Evolutionary conservation across 2,888 invertebrate species (phyloP), one percentile per base, ranked within the genome.

Genomic region (Hylaea fasciaria): DNA sequence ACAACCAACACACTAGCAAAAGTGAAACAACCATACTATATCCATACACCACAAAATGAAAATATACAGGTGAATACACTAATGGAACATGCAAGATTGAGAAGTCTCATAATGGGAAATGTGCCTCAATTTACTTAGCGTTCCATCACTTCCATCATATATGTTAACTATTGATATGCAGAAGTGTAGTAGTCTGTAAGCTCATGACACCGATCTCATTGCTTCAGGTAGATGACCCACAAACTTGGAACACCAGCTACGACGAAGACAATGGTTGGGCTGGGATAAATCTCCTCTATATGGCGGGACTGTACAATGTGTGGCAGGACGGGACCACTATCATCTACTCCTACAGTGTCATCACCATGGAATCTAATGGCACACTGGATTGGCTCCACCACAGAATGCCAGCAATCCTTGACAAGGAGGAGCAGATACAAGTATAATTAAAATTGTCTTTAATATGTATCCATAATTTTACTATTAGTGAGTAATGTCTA

Each of bases 401-500:
- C 73, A 93, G 97, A 76, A 95, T 95, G 94, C 97, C 97, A 57
- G 95, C 96, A n/a, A 93, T 97, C 72, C 89, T 97, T 45, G 94
- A 94, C 57, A 94, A 93, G 35, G 94, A 95, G 40, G 89, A 95
- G 72, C 93, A 95, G 81, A 92, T 95, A 66, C 82, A 93, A 72
- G 95, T 95, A 73, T 77, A 40, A 11, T 12, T 3, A 12, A 12
- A n/a, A 4, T n/a, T 5, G 39, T 39, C 2, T 35, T 35, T 35
- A 11, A 9, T 11, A 9, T 35, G 9, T 11, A 35, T 35, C 9
- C 1, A 11, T 35, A 35, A 35, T 11, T 7, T 35, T 1, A 35
- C 1, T 5, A 35, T 7, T 7, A 22, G 3, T 22, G 5, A 22
- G 22, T 22, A 5, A 22, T 22, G 22, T 22, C 22, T 5, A 22